A percentile compares a stretch with the other conserved stretches of the same genome.
Evolutionary conservation across 2,797 vertebrate species (phyloP).

Genomic region (Micropoecilia bifurca): DNA sequence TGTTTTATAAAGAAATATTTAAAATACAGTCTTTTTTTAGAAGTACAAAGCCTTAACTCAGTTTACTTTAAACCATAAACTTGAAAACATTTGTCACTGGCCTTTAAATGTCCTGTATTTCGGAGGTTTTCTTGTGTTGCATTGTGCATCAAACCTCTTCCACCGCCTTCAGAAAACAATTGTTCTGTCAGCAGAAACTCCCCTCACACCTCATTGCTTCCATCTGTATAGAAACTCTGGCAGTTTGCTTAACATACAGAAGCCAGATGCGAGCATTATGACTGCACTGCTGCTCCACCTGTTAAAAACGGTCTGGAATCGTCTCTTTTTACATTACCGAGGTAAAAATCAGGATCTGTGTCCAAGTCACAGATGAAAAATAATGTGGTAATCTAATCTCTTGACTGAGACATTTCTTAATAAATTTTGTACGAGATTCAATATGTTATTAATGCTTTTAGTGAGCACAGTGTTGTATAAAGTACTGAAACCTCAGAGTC

Average conservation of each 20-base stretch:
- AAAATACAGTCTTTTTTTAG: neutral
- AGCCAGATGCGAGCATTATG: constrained; percentile 67
- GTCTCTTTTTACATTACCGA: neutral
- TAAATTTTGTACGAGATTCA: neutral
- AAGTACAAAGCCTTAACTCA: neutral
- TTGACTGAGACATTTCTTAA: neutral
- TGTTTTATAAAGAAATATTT: neutral
- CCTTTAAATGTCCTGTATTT: neutral
- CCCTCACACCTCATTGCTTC: constrained; percentile 66
- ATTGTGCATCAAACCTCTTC: constrained; percentile 1
- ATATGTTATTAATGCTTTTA: constrained; percentile 4
- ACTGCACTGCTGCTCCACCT: constrained; percentile 60
- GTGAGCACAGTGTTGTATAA: too few species aligned
- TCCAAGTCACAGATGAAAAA: neutral
- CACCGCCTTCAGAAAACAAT: constrained; percentile 29
- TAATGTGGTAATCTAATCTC: neutral
- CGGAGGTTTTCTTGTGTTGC: constrained; percentile 1
- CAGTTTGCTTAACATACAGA: constrained; percentile 62
- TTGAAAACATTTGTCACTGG: neutral
- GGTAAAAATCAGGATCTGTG: neutral
- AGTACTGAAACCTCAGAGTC: too few species aligned
- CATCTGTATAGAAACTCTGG: constrained; percentile 62
- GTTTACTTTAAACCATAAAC: neutral
- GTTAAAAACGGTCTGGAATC: constrained; percentile 29
- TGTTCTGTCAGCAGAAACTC: constrained; percentile 62